Conservation (phyloP, 2,797 vertebrate species). For the Clarias pachynema region DNA sequence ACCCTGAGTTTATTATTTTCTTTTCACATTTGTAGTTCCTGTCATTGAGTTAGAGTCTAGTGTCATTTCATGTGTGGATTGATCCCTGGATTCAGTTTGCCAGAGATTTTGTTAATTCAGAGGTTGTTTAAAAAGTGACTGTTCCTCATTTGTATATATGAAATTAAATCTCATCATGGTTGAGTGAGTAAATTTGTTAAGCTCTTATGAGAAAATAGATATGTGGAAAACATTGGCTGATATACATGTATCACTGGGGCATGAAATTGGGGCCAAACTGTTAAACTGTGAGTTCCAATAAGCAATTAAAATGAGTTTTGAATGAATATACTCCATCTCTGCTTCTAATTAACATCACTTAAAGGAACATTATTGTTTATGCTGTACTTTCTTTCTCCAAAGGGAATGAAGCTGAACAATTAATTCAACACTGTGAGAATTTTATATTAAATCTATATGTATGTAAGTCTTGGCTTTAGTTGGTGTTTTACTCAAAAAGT, state of each 20-base stretch:
- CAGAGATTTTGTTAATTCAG: neutral
- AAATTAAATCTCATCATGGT: neutral
- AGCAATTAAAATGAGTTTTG: neutral
- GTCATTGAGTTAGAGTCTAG: neutral
- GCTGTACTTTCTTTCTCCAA: neutral
- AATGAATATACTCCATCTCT: conserved; percentile 1
- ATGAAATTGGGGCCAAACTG: neutral
- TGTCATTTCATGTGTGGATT: neutral
- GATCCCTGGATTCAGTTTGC: neutral
- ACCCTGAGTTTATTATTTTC: neutral
- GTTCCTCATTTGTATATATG: neutral
- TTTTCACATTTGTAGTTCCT: neutral
- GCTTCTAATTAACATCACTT: neutral
- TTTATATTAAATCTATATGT: neutral
- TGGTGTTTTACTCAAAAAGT: neutral
- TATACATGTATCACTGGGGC: neutral
- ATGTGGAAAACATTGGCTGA: neutral
- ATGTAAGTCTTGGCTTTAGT: neutral
- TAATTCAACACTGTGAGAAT: neutral
- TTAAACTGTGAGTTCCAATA: neutral
- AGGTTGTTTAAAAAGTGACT: neutral
- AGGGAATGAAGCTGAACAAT: neutral
- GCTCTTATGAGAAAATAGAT: neutral
- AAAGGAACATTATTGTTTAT: neutral
- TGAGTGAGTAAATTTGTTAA: neutral